phyloP scores from a whole-genome alignment of 2,797 vertebrate species.

The Channa striata region DNA sequence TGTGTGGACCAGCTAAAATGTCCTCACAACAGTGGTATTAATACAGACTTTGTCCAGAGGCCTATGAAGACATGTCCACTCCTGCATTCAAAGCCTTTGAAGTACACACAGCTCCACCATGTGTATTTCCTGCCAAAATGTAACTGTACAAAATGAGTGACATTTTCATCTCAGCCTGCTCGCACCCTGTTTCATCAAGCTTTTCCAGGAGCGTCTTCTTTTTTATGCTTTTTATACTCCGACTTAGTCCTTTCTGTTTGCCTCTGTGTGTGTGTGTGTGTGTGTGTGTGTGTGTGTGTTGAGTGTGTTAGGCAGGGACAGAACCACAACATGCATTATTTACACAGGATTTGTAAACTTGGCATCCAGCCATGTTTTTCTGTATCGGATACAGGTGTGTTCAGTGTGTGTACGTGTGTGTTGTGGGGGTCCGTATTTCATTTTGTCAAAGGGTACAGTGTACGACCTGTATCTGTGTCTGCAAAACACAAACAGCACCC shows the following conservation, averaged over 20 bases:
- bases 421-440: slow-evolving; percentile 40
- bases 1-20: too few relatives aligned
- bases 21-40: too few relatives aligned
- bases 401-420: neutral
- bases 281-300: slow-evolving; percentile 5
- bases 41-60: too few relatives aligned
- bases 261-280: slow-evolving; percentile 12
- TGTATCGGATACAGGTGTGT: slow-evolving; percentile 53
- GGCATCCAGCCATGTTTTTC: slow-evolving; percentile 56
- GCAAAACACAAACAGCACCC: slow-evolving; percentile 48
- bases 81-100: neutral
- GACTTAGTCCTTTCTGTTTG: slow-evolving; percentile 14
- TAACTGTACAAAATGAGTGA: slow-evolving; percentile 33
- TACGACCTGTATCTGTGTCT: slow-evolving; percentile 59
- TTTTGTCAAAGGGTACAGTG: slow-evolving; percentile 56
- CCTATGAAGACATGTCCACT: too few relatives aligned
- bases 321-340: slow-evolving; percentile 53
- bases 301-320: neutral
- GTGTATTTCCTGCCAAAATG: slow-evolving; percentile 29
- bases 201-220: slow-evolving; percentile 35
- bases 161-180: slow-evolving; percentile 31
- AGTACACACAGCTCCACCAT: neutral
- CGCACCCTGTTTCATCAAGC: slow-evolving; percentile 22
- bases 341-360: slow-evolving; percentile 48
- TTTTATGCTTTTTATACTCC: slow-evolving; percentile 8